Evolutionary conservation across 2,888 invertebrate species (phyloP), one percentile per base, ranked within the genome.

Genomic region (Reticulitermes lucifugus): DNA sequence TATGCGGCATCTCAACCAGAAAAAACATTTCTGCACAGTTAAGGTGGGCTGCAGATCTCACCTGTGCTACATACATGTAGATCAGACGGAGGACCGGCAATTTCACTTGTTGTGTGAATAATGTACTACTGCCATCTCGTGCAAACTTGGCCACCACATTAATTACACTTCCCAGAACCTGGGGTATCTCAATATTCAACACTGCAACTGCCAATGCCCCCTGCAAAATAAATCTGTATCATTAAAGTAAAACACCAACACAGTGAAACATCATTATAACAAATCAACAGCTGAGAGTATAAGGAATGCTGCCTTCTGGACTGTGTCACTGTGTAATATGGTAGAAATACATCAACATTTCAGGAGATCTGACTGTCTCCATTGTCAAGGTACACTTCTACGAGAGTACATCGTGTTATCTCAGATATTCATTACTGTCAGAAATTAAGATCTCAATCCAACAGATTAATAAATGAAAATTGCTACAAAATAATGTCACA

Each of bases 181-280:
- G 94, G 0, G 98, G 98, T 88, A 98, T 96, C 92, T 97, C 95
- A 85, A 98, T 96, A 90, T 98, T 98, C 86, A 98, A 92, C 87
- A 96, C 92, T 22, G 98, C 98, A 46, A 98, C 98, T 83, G 95
- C 93, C 85, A 98, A 91, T 6, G 98, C 98, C 86, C 97, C 96
- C 98, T 98, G 91, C 85, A 93, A 93, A 55, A 55, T 14, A 18
- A 55, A 55, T 18, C 14, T 18, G 18, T 14, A 18, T 18, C 55
- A 55, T 55, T 55, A 18, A 18, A 14, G 18, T 9, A 14, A 65
- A 70, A 70, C 5, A 70, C 3, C 0, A 0, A 70, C 12, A 29
- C 2, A 70, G 25, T n/a, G 25, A n/a, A 25, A 70, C 7, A 4
- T 25, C n/a, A 14, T 25, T 29, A 29, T 12, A 70, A 70, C 29